These are phyloP conservation scores for Micronisus gabar DNA, from an alignment of 2,113 vertebrate species.

Conservation along the genomic window DNA sequence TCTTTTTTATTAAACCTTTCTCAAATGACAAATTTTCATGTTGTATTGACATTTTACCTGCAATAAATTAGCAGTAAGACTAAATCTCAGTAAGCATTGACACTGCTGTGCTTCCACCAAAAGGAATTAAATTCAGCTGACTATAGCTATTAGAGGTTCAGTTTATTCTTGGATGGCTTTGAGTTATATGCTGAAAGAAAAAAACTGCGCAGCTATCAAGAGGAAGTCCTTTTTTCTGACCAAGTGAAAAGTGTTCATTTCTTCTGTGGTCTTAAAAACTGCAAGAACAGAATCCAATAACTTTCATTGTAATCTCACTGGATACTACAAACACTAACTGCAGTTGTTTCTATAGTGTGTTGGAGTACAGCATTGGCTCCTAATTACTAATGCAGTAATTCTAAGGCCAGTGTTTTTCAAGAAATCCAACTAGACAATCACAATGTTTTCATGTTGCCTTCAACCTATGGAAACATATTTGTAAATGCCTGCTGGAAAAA, in stretches of 20 bases:
- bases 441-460: neutral
- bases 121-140: constrained; percentile 15
- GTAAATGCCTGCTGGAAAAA: neutral
- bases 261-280: neutral
- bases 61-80: neutral
- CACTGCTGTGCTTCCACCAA: neutral
- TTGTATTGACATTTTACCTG: neutral
- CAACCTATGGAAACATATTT: neutral
- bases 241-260: neutral
- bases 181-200: neutral
- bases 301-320: neutral
- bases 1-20: neutral
- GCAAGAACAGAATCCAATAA: neutral
- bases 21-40: neutral
- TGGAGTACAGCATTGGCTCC: neutral
- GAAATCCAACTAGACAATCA: neutral
- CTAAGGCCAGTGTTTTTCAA: neutral
- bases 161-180: neutral
- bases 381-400: neutral
- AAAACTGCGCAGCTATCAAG: neutral
- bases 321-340: neutral
- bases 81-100: neutral
- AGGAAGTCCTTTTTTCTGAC: neutral
- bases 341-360: neutral
- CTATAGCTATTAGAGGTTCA: neutral